phyloP scores from a whole-genome alignment of 2,797 vertebrate species.

The Cossypha niveicapilla region DNA sequence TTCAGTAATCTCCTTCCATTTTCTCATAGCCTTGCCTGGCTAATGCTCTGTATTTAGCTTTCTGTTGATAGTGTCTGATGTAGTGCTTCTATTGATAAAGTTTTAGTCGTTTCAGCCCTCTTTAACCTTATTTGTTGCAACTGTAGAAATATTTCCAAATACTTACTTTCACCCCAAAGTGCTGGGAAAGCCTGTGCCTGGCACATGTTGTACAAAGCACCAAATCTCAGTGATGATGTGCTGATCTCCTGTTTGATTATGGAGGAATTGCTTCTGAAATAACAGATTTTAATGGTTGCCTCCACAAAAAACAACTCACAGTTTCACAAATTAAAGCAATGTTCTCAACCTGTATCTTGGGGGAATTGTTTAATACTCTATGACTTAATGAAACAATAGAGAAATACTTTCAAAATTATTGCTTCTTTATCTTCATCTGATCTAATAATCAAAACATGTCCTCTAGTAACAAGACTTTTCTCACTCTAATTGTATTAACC shows the following conservation, averaged over 20 bases:
- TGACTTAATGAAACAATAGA: constrained; percentile 75
- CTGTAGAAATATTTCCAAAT: not conserved
- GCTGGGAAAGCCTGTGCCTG: not conserved
- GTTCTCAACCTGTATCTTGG: constrained; percentile 69
- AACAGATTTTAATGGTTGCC: constrained; percentile 54
- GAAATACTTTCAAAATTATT: constrained; percentile 69
- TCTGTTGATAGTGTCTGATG: constrained; percentile 27
- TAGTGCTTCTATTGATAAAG: constrained; percentile 20
- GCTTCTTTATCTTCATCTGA: constrained; percentile 73
- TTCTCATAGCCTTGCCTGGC: not conserved
- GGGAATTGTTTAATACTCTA: constrained; percentile 73
- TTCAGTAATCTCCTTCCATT: constrained; percentile 52
- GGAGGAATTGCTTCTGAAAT: constrained; percentile 55
- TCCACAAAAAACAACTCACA: constrained; percentile 39
- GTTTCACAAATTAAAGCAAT: constrained; percentile 69
- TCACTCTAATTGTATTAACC: constrained; percentile 70
- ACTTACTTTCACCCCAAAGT: not conserved
- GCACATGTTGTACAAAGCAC: not conserved
- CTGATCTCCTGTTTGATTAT: constrained; percentile 41
- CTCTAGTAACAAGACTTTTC: constrained; percentile 68
- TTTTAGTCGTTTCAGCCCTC: constrained; percentile 29
- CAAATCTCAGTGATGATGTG: not conserved
- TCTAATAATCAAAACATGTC: constrained; percentile 77
- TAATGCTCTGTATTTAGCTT: constrained; percentile 18
- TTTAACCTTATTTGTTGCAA: constrained; percentile 3